Evolutionary conservation across 2,797 vertebrate genomes (phyloP).

Genomic region (Hyperoplus immaculatus): DNA sequence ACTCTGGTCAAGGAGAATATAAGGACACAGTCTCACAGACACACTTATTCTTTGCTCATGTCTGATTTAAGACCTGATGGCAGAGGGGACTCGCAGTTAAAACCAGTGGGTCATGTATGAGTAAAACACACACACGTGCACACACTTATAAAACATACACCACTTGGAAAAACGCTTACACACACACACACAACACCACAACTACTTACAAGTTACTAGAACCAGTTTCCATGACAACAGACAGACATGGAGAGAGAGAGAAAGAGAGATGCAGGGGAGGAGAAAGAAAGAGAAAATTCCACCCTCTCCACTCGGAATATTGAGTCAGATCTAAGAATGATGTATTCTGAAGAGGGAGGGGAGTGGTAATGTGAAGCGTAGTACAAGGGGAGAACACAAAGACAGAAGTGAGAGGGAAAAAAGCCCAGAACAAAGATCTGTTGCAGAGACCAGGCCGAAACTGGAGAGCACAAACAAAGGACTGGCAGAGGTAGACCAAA

Average conservation of each 20-base stretch:
- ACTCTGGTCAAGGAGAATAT: slow-evolving; percentile 66
- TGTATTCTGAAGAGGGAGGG: slow-evolving; percentile 57
- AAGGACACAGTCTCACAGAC: slow-evolving; percentile 29
- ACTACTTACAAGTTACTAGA: slow-evolving; percentile 86
- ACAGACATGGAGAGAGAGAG: slow-evolving; percentile 70
- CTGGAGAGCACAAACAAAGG: slow-evolving; percentile 21
- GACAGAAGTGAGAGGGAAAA: slow-evolving; percentile 34
- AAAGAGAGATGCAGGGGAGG: slow-evolving; percentile 47
- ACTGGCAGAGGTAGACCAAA: slow-evolving; percentile 2
- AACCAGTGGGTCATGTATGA: slow-evolving; percentile 70
- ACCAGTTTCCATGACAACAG: slow-evolving; percentile 98
- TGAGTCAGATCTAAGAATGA: slow-evolving; percentile 68
- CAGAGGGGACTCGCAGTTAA: slow-evolving; percentile 68
- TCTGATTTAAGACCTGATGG: slow-evolving; percentile 62
- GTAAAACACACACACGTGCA: slow-evolving; percentile 44
- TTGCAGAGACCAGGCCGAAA: not conserved
- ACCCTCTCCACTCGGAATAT: slow-evolving; percentile 59
- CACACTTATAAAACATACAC: slow-evolving; percentile 1
- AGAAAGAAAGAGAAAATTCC: slow-evolving; percentile 41
- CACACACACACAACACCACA: slow-evolving; percentile 49
- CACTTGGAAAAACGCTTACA: slow-evolving; percentile 4
- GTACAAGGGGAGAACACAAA: slow-evolving; percentile 49
- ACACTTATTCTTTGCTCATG: slow-evolving; percentile 4
- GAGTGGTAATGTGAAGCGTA: slow-evolving; percentile 36
- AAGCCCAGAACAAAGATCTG: not conserved